Percentiles rank a stretch among this genome's conserved stretches.
Evolutionary conservation across 2,113 vertebrate genomes (phyloP).

Genomic region (Heterochromis multidens): DNA sequence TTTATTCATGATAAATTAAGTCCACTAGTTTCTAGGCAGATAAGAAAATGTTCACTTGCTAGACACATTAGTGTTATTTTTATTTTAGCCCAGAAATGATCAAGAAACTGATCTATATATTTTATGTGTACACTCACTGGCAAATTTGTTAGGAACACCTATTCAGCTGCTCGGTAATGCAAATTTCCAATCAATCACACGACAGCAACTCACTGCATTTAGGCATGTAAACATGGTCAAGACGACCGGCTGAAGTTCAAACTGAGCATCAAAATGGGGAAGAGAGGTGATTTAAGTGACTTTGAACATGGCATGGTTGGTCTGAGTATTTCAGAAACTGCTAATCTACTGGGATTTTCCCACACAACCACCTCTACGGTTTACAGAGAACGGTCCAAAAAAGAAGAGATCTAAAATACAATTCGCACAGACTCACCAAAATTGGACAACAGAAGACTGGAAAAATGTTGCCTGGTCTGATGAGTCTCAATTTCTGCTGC

Average conservation of each 20-base stretch:
- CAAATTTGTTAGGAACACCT: background rate
- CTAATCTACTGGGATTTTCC: background rate
- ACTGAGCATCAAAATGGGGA: background rate
- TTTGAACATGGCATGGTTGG: background rate
- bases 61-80: background rate
- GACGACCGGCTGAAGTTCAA: background rate
- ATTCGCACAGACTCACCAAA: background rate
- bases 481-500: background rate
- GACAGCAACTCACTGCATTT: background rate
- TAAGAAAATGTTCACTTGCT: background rate
- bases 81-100: background rate
- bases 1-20: background rate
- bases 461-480: background rate
- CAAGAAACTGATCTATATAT: background rate
- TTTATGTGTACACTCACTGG: background rate
- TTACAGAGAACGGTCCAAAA: background rate
- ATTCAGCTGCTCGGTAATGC: background rate
- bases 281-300: background rate
- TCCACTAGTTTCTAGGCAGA: background rate
- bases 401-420: too few relatives aligned
- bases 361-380: background rate
- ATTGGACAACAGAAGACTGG: background rate
- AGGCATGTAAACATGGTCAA: background rate
- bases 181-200: background rate
- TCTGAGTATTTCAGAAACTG: background rate